Base-by-base conservation (phyloP, 2,888 invertebrate species). In the Cecidostiba fungosa region DNA sequence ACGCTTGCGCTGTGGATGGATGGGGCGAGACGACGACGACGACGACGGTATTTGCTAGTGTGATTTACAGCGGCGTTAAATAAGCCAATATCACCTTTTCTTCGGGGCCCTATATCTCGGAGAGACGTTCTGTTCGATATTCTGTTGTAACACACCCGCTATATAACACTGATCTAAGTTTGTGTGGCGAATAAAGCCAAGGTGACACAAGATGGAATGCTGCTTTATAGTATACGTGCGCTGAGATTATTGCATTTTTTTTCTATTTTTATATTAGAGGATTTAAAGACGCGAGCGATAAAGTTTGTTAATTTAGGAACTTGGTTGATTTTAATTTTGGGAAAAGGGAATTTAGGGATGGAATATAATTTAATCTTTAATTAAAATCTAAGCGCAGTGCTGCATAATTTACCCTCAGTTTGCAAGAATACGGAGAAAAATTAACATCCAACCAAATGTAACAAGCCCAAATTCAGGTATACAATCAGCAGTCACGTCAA, bases 1-100 rank as follows among this genome's bases (percentile, higher is more conserved):
- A 59, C 23, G 5, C 19, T 4, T 10, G 23, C 54, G 1, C 6
- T 6, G 54, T 5, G n/a, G n/a, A 59, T n/a, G 54, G 19, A 59
- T 59, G 54, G 54, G 54, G 54, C 54, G 12, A 43, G 43, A 43
- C 43, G 43, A 43, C 43, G 43, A 43, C 43, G 43, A 43, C 39
- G 39, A 89, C 16, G 76, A 66, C 89, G 90, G 91, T 93, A 92
- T 93, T 92, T 91, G 90, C 89, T 87, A 86, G 87, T 87, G 91
- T 93, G 93, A 93, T 93, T 93, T 93, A 93, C 92, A 91, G 90
- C 89, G 89, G 90, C 88, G 91, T 92, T 91, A 92, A 92, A 92
- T 88, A 89, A 89, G 88, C 89, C 89, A 89, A 89, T 89, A 89
- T 89, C 78, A 78, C 78, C 47, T 62, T 78, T 77, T 32, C 73